Evolutionary conservation across 2,888 invertebrate genomes (phyloP), one percentile per base, ranked within the genome.

Genomic region (Drosophila sordidula): DNA sequence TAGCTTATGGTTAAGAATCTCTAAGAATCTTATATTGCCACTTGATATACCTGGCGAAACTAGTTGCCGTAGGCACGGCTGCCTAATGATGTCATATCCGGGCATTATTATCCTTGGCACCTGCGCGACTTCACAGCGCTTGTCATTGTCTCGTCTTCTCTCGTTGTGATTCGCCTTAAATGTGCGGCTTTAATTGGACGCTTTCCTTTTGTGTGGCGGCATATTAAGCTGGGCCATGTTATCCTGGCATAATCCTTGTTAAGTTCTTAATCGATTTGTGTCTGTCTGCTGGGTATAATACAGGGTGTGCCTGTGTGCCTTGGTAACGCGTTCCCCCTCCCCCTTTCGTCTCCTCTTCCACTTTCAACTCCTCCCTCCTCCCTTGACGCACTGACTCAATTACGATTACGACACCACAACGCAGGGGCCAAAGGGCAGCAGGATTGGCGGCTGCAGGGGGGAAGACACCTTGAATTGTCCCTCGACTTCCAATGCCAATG

Each of bases 191-290:
- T 70, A 81, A 80, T 78, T 77, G 72, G 62, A 54, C 62, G 58
- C 58, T 63, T 74, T n/a, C 50, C 41, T 44, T 63, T 55, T 70
- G 54, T 51, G 63, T 51, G 59, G 65, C 47, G 45, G 57, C 65
- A 70, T 63, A 80, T 85, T 81, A 70, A 72, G 66, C 66, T 70
- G 61, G 55, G 57, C 66, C 52, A 45, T 63, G 65, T 75, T 77
- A 84, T 78, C 80, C 80, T 63, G 62, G 72, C 47, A 67, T 70
- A 68, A 70, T 78, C 80, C 76, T 72, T 81, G 71, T 77, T 86
- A 79, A 86, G 86, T 75, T 79, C 79, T 81, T 81, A 86, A 87
- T 85, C 85, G 86, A 85, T 87, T 86, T 83, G 75, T 59, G 71
- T 70, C 47, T 72, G 63, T 56, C 61, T 56, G 54, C 42, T 26